Conservation (phyloP, 2,797 vertebrate genomes). For the Epinephelus coioides region DNA sequence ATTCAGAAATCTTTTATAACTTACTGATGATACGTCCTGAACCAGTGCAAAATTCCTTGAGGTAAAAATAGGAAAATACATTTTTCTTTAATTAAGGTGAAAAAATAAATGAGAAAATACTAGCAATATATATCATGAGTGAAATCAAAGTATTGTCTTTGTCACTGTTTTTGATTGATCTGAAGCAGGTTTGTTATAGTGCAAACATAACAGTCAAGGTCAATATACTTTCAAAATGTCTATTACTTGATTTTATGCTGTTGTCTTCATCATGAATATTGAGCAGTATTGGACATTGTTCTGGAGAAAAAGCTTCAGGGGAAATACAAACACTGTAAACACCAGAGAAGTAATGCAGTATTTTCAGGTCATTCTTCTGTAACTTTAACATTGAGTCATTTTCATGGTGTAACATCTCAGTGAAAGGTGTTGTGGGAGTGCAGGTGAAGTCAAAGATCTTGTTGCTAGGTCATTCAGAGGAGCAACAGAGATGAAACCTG, state of each 20-base stretch:
- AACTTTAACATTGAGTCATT: slow-evolving; percentile 30
- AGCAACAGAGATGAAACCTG: slow-evolving; percentile 54
- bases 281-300: not conserved
- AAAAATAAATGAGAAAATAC: slow-evolving; percentile 9
- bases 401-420: slow-evolving; percentile 6
- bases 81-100: not conserved
- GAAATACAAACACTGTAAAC: slow-evolving; percentile 28
- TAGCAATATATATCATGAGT: not conserved
- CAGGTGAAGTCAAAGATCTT: slow-evolving; percentile 30
- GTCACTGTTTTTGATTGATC: slow-evolving; percentile 25
- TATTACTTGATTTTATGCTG: slow-evolving; percentile 16
- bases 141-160: slow-evolving; percentile 11
- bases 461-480: slow-evolving; percentile 33
- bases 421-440: slow-evolving; percentile 17
- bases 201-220: slow-evolving; percentile 25
- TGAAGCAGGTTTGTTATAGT: slow-evolving; percentile 29
- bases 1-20: slow-evolving; percentile 11
- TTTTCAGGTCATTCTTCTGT: slow-evolving; percentile 27
- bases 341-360: slow-evolving; percentile 27
- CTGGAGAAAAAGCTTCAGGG: slow-evolving; percentile 33
- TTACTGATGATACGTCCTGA: slow-evolving; percentile 6
- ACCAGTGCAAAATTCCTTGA: slow-evolving; percentile 41
- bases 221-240: not conserved
- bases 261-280: slow-evolving; percentile 39
- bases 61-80: slow-evolving; percentile 50